Base-by-base conservation (phyloP, 1,140 invertebrate species). In the Drosophila repletoides region DNA sequence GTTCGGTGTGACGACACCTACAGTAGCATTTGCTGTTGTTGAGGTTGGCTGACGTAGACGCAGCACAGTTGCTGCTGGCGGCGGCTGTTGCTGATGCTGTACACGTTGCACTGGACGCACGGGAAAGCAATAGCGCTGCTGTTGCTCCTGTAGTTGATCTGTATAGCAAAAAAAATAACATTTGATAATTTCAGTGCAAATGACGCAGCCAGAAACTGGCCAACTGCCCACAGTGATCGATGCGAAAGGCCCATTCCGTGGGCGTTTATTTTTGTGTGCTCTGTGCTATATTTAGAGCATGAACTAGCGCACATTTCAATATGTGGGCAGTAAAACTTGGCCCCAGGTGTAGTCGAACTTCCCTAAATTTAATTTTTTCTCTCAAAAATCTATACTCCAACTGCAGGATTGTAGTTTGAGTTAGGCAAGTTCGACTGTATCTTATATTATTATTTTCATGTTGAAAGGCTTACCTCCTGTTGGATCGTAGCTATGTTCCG, bases 31-130 rank as follows among this genome's bases (percentile, higher is more conserved):
- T 24, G 80, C 59, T 58, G 71, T 56, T 28, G 66, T 70, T 33
- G 67, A n/a, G n/a, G n/a, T 24, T 38, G 67, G 61, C 36, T 77
- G 80, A 51, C 80, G 80, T 31, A 65, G 24, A 12, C 75, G 67
- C 34, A 75, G 29, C 38, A 72, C 31, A 10, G 70, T 34, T 5
- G 66, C 38, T 21, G 70, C 31, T 63, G 52, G 26, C 5, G 31
- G 24, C 45, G 26, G 72, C 26, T 38, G 53, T 19, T 70, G 81
- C 28, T 88, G 83, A 61, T 72, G 83, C 66, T 74, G 88, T 3
- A 89, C 77, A 46, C 88, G 67, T 38, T 89, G 88, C 59, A 89
- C 81, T 28, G 88, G 88, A 22, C 88, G 80, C 22, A 89, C 88
- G 6, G 88, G 88, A 29, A 88, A 89, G 48, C 88, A 89, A 60